phyloP scores from a whole-genome alignment of 2,113 vertebrate species.

The Catagonus wagneri region DNA sequence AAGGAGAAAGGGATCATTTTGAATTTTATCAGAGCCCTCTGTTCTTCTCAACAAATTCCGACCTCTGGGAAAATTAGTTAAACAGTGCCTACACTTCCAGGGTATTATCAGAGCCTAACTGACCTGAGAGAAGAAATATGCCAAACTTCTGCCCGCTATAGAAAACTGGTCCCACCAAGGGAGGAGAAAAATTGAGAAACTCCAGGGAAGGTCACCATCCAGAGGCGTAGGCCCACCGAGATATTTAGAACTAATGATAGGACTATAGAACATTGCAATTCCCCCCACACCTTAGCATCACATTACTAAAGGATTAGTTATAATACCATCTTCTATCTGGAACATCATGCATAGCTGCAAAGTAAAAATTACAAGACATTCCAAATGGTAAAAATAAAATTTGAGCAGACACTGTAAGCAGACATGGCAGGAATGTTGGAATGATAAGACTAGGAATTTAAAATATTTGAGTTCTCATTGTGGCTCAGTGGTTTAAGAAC shows the following conservation, averaged over 20 bases:
- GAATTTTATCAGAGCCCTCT: neutral
- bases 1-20: neutral
- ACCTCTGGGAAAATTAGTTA: neutral
- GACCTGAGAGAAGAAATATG: neutral
- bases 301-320: neutral
- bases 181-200: neutral
- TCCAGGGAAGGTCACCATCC: neutral
- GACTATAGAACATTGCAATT: neutral
- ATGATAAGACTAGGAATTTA: neutral
- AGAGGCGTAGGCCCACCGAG: neutral
- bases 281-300: neutral
- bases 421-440: neutral
- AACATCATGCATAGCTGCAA: neutral
- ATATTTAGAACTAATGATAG: neutral
- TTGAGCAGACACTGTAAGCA: neutral
- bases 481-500: too few relatives aligned
- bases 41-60: neutral
- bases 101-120: neutral
- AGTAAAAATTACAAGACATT: neutral
- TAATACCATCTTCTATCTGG: neutral
- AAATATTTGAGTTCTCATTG: neutral
- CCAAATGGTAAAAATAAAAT: neutral
- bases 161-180: neutral
- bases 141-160: neutral
- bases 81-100: neutral